Evolutionary conservation across 2,113 vertebrate species (phyloP).

Genomic region (Muntiacus reevesi): DNA sequence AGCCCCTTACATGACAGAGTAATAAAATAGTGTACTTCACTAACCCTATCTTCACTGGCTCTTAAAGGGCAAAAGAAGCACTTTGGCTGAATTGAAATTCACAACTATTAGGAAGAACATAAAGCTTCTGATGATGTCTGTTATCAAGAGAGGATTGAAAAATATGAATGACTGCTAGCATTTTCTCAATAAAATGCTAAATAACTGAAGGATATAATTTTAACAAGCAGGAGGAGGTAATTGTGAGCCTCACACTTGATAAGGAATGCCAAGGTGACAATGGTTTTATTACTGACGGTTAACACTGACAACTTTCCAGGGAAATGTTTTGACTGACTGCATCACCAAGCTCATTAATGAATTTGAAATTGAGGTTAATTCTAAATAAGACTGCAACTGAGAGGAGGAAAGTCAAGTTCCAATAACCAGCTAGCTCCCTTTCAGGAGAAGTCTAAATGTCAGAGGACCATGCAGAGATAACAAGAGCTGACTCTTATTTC

Average conservation of each 20-base stretch:
- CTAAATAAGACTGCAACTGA: background rate
- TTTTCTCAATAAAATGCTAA: background rate
- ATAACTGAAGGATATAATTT: background rate
- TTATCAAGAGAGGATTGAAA: background rate
- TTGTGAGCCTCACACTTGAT: background rate
- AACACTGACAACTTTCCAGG: background rate
- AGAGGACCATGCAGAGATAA: background rate
- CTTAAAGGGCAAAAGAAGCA: background rate
- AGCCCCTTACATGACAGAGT: background rate
- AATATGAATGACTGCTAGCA: background rate
- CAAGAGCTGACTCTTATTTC: background rate
- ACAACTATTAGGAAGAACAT: background rate
- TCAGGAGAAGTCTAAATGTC: too few relatives aligned
- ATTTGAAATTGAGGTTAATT: background rate
- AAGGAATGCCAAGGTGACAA: background rate
- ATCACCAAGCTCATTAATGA: background rate
- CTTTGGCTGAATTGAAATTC: background rate
- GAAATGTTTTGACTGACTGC: background rate
- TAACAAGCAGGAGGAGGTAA: background rate
- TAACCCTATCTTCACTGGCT: background rate
- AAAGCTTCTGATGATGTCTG: background rate
- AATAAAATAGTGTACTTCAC: background rate
- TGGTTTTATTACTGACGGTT: background rate
- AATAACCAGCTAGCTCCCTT: background rate
- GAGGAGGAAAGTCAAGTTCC: background rate